Percentiles rank a stretch among this genome's conserved stretches.
Evolutionary conservation across 2,113 vertebrate species (phyloP).

Genomic region (rat (Rattus norvegicus)): DNA sequence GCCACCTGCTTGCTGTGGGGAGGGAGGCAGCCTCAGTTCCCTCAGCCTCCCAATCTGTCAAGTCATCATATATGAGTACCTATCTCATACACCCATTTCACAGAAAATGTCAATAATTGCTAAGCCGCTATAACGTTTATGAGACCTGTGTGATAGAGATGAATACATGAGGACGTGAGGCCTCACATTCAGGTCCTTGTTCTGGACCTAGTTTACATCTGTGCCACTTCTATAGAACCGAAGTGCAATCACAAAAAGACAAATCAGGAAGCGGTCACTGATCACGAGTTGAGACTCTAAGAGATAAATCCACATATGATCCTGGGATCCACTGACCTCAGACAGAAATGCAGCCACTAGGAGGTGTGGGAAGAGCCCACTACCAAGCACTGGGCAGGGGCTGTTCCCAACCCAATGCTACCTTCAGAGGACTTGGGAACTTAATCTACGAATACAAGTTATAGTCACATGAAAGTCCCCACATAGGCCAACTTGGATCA

Average conservation of each 20-base stretch:
- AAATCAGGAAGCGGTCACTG: background rate
- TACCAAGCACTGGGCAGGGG: too few relatives aligned
- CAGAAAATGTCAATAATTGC: background rate
- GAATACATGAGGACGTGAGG: background rate
- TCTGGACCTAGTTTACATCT: background rate
- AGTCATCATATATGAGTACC: background rate
- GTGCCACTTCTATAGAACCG: background rate
- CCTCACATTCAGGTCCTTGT: background rate
- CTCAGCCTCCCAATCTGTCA: background rate
- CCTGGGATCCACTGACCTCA: background rate
- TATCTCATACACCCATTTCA: background rate
- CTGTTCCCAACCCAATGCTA: background rate
- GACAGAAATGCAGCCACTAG: background rate
- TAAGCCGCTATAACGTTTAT: background rate
- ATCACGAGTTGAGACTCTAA: background rate
- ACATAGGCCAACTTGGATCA: conserved; percentile 23
- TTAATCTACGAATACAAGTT: background rate
- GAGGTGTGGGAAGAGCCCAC: background rate
- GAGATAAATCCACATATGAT: background rate
- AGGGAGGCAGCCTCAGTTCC: background rate
- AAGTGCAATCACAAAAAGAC: background rate
- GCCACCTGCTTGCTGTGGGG: background rate
- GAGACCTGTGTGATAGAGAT: background rate
- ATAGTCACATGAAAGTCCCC: background rate
- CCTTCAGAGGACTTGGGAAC: background rate